A percentile compares a stretch with the other conserved stretches of the same genome.
phyloP scores from a whole-genome alignment of 1,140 invertebrate genomes.

The roundworm (Caenorhabditis elegans) region DNA sequence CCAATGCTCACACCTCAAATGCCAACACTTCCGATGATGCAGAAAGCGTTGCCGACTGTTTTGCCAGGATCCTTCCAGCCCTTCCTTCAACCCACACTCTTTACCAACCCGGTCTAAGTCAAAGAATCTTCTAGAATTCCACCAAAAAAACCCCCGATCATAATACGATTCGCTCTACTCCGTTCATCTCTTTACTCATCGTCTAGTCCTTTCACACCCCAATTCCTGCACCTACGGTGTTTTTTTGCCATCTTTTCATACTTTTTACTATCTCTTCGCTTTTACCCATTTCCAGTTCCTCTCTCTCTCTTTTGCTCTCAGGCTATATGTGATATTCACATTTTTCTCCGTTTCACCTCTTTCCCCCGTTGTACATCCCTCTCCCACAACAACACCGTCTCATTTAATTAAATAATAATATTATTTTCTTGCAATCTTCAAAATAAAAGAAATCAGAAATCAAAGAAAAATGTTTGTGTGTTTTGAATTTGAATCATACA shows the following conservation, averaged over 20 bases:
- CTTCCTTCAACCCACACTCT: neutral
- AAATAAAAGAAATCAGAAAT: neutral
- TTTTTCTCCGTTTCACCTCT: neutral
- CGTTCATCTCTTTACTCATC: no score
- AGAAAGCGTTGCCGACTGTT: neutral
- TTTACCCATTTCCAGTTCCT: neutral
- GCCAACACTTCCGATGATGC: neutral
- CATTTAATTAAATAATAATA: neutral
- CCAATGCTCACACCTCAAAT: no score
- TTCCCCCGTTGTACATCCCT: neutral
- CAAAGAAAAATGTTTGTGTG: no score
- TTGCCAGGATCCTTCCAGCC: neutral
- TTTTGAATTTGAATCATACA: neutral
- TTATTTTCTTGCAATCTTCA: neutral
- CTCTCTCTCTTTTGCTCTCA: neutral
- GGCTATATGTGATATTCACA: slow-evolving; percentile 11
- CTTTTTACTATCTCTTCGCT: neutral
- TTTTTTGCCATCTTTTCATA: neutral
- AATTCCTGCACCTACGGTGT: neutral
- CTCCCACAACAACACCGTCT: neutral
- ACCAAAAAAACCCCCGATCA: neutral
- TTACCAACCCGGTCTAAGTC: slow-evolving; percentile 9
- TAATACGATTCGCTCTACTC: no score
- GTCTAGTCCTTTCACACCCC: no score
- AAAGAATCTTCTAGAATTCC: no score